These are phyloP conservation scores for Peromyscus californicus DNA, from an alignment of 2,113 vertebrate genomes.

Conservation along the genomic window DNA sequence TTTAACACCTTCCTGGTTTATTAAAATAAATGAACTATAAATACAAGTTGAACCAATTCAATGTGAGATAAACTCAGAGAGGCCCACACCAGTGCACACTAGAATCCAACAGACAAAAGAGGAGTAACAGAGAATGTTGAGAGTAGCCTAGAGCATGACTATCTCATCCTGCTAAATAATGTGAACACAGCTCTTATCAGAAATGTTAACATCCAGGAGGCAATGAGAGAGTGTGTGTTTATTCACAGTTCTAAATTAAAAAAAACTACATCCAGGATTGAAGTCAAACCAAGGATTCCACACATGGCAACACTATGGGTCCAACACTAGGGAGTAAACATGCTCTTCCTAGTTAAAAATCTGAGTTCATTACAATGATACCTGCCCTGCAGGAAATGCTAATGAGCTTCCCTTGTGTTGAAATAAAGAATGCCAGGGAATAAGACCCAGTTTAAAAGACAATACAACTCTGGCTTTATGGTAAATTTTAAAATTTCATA, in stretches of 20 bases:
- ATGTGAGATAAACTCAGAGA: not conserved
- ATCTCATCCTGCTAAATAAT: not conserved
- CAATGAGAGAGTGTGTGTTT: not conserved
- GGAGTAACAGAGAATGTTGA: not conserved
- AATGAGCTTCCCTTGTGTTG: rapidly evolving
- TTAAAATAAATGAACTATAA: not conserved
- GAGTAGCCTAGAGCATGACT: not conserved
- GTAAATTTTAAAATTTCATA: not conserved
- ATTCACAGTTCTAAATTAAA: too few relatives aligned
- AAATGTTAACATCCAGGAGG: not conserved
- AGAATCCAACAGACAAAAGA: too few relatives aligned
- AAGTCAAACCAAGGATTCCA: not conserved
- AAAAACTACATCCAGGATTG: not conserved
- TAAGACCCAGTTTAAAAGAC: not conserved
- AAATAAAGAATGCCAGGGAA: not conserved
- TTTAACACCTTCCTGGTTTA: too few relatives aligned
- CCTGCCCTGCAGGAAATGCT: not conserved
- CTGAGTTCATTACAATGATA: too few relatives aligned
- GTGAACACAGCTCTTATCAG: too few relatives aligned
- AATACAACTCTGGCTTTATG: not conserved
- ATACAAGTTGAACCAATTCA: not conserved
- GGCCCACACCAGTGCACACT: not conserved
- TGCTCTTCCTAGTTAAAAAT: not conserved
- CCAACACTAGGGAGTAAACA: not conserved
- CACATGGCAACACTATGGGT: not conserved